Conservation (phyloP, 2,888 invertebrate species). For the Teleiodes luculella region DNA sequence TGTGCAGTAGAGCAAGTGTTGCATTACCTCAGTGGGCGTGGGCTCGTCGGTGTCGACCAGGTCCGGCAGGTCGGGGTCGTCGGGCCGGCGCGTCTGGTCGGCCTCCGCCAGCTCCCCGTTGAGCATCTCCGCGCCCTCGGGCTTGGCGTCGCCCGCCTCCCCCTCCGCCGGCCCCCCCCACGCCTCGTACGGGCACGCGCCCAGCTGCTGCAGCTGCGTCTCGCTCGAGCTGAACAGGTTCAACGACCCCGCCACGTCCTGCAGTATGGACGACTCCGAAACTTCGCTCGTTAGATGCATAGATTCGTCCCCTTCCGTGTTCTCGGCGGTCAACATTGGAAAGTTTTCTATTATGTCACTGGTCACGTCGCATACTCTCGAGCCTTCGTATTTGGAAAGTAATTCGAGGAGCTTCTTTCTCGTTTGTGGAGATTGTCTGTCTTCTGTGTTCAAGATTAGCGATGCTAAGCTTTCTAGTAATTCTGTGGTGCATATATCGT, state of each 20-base stretch:
- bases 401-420: constrained; percentile 58
- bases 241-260: constrained; percentile 70
- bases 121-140: constrained; percentile 78
- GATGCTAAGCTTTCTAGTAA: constrained; percentile 71
- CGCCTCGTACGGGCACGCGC: constrained; percentile 65
- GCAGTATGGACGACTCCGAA: constrained; percentile 56
- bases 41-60: constrained; percentile 73
- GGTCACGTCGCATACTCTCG: constrained; percentile 62
- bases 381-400: constrained; percentile 64
- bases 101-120: constrained; percentile 90
- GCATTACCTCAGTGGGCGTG: constrained; percentile 75
- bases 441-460: constrained; percentile 59
- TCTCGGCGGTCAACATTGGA: constrained; percentile 43
- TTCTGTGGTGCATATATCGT: constrained; percentile 72
- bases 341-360: constrained; percentile 63
- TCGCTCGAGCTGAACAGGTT: constrained; percentile 64
- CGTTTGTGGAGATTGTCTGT: constrained; percentile 55
- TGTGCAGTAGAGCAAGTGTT: constrained; percentile 69
- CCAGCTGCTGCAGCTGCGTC: constrained; percentile 56
- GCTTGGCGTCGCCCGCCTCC: too few species aligned
- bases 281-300: constrained; percentile 43
- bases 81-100: constrained; percentile 82
- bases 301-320: constrained; percentile 44
- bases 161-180: constrained; percentile 69
- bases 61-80: constrained; percentile 59